Percentiles rank a stretch among this genome's conserved stretches.
phyloP scores from a whole-genome alignment of 2,888 invertebrate genomes.

The Lacanobia oleracea region DNA sequence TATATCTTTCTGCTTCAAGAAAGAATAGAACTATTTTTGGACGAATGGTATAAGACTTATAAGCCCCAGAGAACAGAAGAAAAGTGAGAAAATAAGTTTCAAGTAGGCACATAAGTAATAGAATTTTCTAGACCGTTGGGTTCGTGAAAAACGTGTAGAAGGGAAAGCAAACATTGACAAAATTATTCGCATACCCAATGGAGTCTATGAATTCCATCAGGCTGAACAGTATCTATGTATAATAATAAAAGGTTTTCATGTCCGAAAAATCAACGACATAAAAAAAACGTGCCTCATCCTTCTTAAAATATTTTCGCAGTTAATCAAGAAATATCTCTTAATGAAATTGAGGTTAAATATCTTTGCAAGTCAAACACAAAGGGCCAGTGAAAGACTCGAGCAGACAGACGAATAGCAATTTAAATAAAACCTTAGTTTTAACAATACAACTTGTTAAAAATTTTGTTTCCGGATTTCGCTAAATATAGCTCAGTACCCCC shows the following conservation, averaged over 20 bases:
- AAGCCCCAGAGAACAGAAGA: slow-evolving; percentile 34
- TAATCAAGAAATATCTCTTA: slow-evolving; percentile 16
- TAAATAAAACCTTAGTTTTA: slow-evolving; percentile 17
- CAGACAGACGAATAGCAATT: slow-evolving; percentile 15
- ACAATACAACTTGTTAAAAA: slow-evolving; percentile 19
- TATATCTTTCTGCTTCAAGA: slow-evolving; percentile 21
- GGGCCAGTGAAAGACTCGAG: neutral
- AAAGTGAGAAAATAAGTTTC: slow-evolving; percentile 32
- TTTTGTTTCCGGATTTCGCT: slow-evolving; percentile 47
- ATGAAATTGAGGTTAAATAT: neutral
- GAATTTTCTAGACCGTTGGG: slow-evolving; percentile 24
- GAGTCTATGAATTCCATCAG: slow-evolving; percentile 1
- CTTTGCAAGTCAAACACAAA: slow-evolving; percentile 12
- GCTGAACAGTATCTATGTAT: neutral
- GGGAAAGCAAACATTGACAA: slow-evolving; percentile 31
- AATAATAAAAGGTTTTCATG: neutral
- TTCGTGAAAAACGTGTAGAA: slow-evolving; percentile 26
- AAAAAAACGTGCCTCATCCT: neutral
- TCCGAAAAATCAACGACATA: neutral
- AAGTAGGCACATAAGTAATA: slow-evolving; percentile 29
- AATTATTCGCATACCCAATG: slow-evolving; percentile 10
- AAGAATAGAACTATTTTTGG: slow-evolving; percentile 24
- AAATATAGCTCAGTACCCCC: slow-evolving; percentile 57
- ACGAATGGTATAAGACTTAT: slow-evolving; percentile 20
- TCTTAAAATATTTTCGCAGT: slow-evolving; percentile 12